Base-by-base conservation (phyloP, 2,888 invertebrate species). In the Glyphotaelius pellucidus region DNA sequence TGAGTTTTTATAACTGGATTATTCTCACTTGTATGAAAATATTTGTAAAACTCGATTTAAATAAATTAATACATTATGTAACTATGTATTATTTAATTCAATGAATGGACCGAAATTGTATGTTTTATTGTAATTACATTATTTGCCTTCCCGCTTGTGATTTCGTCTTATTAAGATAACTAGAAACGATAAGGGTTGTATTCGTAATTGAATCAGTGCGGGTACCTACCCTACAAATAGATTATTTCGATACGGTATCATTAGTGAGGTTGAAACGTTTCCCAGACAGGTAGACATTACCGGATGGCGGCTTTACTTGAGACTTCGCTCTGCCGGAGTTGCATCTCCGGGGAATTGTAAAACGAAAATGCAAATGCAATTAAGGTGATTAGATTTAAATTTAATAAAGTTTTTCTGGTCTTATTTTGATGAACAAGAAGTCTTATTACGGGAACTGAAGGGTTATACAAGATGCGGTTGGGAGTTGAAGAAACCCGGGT, bases 361-460 rank as follows among this genome's bases (percentile, higher is more conserved):
- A 67, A 67, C 67, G 67, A n/a, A 67, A 67, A 67, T 67, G 67
- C 67, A 67, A 67, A 67, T 67, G 67, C 67, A 67, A 67, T 67
- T 67, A 67, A 67, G 25, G 67, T n/a, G 67, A 67, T 67, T 67
- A 25, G 25, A 67, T 67, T 67, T 67, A 67, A 25, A 67, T 67
- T 67, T 67, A 67, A 67, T 67, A 7, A 67, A n/a, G 67, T 67
- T 25, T 67, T 67, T n/a, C 67, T 25, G 25, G 67, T 67, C 19
- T 67, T 67, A 9, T 67, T 67, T 67, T 25, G 25, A 67, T 67
- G 25, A 25, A 67, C 67, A 25, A 67, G 67, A 25, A 19, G 25
- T n/a, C 25, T 67, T 67, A n/a, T 25, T 67, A 25, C 5, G 67
- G 4, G 67, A 15, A 15, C 25, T 67, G 67, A 25, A 67, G 4